phyloP scores from a whole-genome alignment of 2,888 invertebrate genomes.

The Lasioglossum vierecki region DNA sequence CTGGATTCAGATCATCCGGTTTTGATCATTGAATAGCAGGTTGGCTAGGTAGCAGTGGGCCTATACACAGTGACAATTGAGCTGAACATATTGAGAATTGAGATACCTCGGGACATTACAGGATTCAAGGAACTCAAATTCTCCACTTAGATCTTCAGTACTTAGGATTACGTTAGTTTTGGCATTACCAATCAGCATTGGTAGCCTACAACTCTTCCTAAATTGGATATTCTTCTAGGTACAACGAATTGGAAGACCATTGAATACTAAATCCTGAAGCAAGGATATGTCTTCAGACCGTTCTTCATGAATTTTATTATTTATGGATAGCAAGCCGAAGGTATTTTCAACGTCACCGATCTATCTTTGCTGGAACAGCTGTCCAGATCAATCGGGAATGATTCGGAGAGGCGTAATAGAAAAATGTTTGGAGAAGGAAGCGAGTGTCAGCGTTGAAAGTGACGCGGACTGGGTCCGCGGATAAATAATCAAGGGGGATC shows the following conservation, averaged over 20 bases:
- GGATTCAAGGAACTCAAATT: too few species aligned
- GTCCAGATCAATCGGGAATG: not conserved
- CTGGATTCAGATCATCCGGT: not conserved
- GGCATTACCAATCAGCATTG: too few species aligned
- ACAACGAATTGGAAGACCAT: too few species aligned
- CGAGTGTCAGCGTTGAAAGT: not conserved
- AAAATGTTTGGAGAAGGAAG: not conserved
- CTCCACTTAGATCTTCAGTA: too few species aligned
- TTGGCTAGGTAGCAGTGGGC: not conserved
- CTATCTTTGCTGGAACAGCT: not conserved
- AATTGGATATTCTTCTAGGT: not conserved
- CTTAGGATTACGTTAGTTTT: too few species aligned
- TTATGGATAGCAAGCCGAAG: not conserved
- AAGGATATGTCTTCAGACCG: not conserved
- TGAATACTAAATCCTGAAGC: too few species aligned
- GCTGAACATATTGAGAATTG: too few species aligned
- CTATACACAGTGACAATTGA: too few species aligned
- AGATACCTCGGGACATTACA: too few species aligned
- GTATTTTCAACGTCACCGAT: not conserved
- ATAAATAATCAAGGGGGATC: conserved; percentile 5
- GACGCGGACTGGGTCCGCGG: not conserved
- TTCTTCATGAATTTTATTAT: not conserved
- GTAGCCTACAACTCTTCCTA: not conserved
- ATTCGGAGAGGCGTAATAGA: not conserved
- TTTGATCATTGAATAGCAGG: too few species aligned